These are phyloP conservation scores for Seriola rivoliana DNA, from an alignment of 2,113 vertebrate genomes.

Conservation along the genomic window DNA sequence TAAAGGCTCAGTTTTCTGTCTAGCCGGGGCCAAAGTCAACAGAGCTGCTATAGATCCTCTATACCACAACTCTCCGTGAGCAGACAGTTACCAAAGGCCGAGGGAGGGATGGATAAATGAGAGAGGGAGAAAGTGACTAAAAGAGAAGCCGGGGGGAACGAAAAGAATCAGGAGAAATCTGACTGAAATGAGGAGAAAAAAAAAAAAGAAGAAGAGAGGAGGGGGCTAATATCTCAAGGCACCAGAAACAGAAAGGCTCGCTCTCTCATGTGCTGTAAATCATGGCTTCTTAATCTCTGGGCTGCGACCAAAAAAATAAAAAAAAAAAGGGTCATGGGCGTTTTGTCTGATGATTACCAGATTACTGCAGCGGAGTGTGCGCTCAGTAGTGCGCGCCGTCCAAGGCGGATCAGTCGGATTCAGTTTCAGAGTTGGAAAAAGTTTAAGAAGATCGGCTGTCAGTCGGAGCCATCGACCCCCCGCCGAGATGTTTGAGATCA, in stretches of 20 bases:
- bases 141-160: conserved; percentile 23
- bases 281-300: conserved; percentile 61
- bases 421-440: conserved; percentile 61
- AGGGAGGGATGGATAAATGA: conserved; percentile 32
- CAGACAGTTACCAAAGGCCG: conserved; percentile 67
- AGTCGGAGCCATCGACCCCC: conserved; percentile 6
- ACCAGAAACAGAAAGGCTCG: conserved; percentile 29
- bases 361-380: conserved; percentile 41
- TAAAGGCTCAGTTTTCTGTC: conserved; percentile 84
- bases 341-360: conserved; percentile 67
- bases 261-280: conserved; percentile 53
- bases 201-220: background rate
- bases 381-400: conserved; percentile 17
- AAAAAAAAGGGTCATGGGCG: conserved; percentile 22
- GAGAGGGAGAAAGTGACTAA: conserved; percentile 51
- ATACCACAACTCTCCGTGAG: conserved; percentile 69
- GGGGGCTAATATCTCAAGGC: conserved; percentile 53
- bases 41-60: conserved; percentile 82
- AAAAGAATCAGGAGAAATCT: conserved; percentile 36
- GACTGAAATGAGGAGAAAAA: conserved; percentile 26
- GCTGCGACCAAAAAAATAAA: conserved; percentile 27
- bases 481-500: conserved; percentile 25
- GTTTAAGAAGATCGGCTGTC: conserved; percentile 62
- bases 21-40: conserved; percentile 84
- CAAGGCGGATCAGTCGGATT: conserved; percentile 55